phyloP scores from a whole-genome alignment of 2,888 invertebrate genomes.

The Stenodera caucasica region DNA sequence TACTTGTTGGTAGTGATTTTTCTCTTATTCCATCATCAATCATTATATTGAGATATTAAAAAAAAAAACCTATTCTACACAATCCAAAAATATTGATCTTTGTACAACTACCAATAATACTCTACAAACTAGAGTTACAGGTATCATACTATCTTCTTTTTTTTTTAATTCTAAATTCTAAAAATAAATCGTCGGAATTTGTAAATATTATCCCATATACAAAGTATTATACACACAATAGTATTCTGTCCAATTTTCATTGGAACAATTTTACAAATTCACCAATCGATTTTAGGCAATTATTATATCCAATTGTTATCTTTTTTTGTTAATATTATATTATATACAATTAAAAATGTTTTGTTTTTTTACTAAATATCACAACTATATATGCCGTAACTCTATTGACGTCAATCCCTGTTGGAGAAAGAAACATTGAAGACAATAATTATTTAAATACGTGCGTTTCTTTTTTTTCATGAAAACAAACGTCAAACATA shows the following conservation, averaged over 20 bases:
- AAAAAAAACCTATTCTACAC: constrained; percentile 52
- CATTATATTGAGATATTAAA: constrained; percentile 42
- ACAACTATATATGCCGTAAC: constrained; percentile 49
- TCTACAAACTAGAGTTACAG: constrained; percentile 49
- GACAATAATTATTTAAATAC: constrained; percentile 30
- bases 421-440: constrained; percentile 43
- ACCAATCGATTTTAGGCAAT: constrained; percentile 24
- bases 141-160: constrained; percentile 45
- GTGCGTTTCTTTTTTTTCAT: too few relatives aligned
- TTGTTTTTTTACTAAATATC: constrained; percentile 45
- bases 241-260: not conserved
- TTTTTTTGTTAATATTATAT: not conserved
- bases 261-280: constrained; percentile 22
- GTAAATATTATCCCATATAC: constrained; percentile 26
- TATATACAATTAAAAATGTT: constrained; percentile 45
- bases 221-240: not conserved
- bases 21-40: constrained; percentile 19
- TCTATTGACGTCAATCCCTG: constrained; percentile 47
- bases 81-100: constrained; percentile 56
- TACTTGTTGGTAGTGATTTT: not conserved
- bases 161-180: constrained; percentile 18
- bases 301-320: constrained; percentile 12
- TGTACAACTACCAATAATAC: constrained; percentile 50
- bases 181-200: constrained; percentile 33
- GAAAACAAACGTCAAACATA: constrained; percentile 46